Evolutionary conservation across 2,113 vertebrate species (phyloP).

Genomic region (Climacteris rufus): DNA sequence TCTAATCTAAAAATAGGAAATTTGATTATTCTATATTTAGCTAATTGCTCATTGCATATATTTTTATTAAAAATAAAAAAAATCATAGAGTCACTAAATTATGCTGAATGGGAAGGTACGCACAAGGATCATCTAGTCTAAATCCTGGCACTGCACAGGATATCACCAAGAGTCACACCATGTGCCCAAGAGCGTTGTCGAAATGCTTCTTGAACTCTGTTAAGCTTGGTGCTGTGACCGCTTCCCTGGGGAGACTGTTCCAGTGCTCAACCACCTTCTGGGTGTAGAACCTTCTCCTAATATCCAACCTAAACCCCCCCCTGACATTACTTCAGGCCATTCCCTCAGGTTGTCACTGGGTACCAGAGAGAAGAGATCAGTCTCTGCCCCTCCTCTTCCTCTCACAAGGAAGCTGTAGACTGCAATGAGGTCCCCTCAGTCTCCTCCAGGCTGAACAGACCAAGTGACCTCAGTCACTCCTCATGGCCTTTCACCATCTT

Average conservation of each 20-base stretch:
- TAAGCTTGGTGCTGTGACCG: neutral
- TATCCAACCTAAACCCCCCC: neutral
- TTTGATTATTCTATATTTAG: neutral
- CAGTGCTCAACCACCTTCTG: neutral
- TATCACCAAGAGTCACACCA: neutral
- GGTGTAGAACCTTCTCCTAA: neutral
- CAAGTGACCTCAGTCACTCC: neutral
- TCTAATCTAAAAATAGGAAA: neutral
- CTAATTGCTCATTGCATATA: neutral
- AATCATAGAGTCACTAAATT: neutral
- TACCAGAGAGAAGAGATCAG: neutral
- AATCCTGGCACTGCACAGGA: neutral
- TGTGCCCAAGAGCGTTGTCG: neutral
- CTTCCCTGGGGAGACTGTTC: neutral
- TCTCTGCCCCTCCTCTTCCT: neutral
- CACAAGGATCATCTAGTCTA: neutral
- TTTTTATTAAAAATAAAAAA: neutral
- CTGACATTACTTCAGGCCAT: neutral
- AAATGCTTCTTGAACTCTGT: neutral
- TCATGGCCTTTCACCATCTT: neutral
- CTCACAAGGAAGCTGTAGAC: neutral
- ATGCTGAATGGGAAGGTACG: neutral
- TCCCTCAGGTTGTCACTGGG: neutral
- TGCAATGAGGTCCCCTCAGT: neutral
- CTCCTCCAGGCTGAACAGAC: neutral